Conservation (phyloP, 2,113 vertebrate species). For the Pollimyrus isidori region DNA sequence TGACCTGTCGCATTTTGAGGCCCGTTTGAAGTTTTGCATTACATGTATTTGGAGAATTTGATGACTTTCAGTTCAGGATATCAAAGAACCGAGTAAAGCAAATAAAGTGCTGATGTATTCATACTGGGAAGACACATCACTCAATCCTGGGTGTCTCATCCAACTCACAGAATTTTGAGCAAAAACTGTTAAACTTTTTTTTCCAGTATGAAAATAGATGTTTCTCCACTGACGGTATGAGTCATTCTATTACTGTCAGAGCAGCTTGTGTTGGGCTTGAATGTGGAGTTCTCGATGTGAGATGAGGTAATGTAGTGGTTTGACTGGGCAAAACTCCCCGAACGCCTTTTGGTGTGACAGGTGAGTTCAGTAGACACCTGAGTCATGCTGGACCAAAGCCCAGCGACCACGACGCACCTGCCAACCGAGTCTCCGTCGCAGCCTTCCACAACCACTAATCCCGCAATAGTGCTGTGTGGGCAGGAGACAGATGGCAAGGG, state of each 20-base stretch:
- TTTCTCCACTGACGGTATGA: neutral
- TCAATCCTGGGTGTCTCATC: neutral
- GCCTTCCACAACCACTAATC: conserved; percentile 30
- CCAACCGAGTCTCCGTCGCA: neutral
- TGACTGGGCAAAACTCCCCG: neutral
- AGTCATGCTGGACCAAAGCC: neutral
- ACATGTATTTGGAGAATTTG: neutral
- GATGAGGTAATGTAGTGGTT: neutral
- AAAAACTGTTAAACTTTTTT: neutral
- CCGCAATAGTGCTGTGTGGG: conserved; percentile 30
- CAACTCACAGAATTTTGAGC: neutral
- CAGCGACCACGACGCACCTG: neutral
- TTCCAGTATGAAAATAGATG: neutral
- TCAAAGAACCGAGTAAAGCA: neutral
- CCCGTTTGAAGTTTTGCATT: neutral
- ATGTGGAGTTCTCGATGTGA: neutral
- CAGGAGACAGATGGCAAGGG: neutral
- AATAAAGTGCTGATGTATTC: neutral
- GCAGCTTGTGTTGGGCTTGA: neutral
- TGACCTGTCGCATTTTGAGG: neutral
- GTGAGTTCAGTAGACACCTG: neutral
- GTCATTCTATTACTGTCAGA: neutral
- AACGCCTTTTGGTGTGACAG: neutral
- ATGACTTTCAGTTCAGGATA: neutral
- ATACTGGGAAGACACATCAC: neutral